Base-by-base conservation (phyloP, 2,113 vertebrate genomes). In the Pelmatolapia mariae region DNA sequence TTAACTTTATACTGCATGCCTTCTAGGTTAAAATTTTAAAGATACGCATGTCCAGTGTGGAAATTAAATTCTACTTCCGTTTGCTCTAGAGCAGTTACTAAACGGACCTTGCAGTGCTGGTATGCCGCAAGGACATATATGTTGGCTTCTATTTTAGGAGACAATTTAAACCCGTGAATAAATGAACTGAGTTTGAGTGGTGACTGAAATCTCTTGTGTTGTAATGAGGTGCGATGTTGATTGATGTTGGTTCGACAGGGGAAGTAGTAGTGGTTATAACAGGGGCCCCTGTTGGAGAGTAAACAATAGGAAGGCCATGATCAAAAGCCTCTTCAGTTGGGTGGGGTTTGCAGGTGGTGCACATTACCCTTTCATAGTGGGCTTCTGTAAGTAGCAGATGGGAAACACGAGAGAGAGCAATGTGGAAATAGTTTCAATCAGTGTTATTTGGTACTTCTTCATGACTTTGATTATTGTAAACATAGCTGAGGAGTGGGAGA, bases 261-360 rank as follows among this genome's bases (percentile, higher is more conserved):
- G 81, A 80, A 82, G 50, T 45, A 61, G 87, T 80, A 36, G 82
- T 87, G 66, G 88, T 78, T 78, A 78, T 91, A 92, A 92, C 93
- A 84, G 61, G 85, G 93, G 80, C 68, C 90, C 53, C 81, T 71
- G 82, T 90, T 86, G 86, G 81, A 87, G 86, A 68, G 59, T 87
- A 84, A 89, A 92, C 87, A 86, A 61, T 73, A 40, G 81, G 56
- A 52, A 85, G 80, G 79, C n/a, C 53, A 68, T 80, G 89, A 92
- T 94, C 87, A 91, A 93, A 92, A 87, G 89, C 31, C 71, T 91
- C 83, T 84, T 87, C 36, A 26, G 57, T 40, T 71, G 84, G 90
- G 82, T 92, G 93, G 86, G 86, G 93, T 93, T 84, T 84, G 86
- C 91, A 93, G 92, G 93, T 92, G 92, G 83, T 24, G 9, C 4